Conservation (phyloP, 2,888 invertebrate genomes). For the Merodon equestris region DNA sequence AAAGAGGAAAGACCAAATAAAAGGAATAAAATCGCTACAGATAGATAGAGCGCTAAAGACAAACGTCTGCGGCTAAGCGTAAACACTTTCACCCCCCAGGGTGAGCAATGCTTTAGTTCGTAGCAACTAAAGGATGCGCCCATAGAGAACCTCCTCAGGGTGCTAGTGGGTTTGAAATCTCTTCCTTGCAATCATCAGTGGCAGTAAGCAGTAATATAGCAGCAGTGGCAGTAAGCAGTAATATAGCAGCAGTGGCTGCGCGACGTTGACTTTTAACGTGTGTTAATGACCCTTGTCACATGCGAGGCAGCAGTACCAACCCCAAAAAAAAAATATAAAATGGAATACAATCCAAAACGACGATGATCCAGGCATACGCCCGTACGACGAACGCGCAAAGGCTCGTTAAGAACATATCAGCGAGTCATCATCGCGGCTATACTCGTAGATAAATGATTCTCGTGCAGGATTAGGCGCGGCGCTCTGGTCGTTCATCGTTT, state of each 20-base stretch:
- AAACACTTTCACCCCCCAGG: conserved; percentile 55
- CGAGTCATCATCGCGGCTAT: conserved; percentile 65
- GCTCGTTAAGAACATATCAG: conserved; percentile 68
- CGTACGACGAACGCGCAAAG: conserved; percentile 37
- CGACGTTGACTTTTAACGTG: conserved; percentile 60
- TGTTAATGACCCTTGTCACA: conserved; percentile 69
- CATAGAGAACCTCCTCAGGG: conserved; percentile 22
- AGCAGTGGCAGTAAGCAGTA: conserved; percentile 43
- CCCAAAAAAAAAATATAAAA: conserved; percentile 4
- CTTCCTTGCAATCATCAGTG: conserved; percentile 60
- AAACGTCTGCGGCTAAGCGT: conserved; percentile 64
- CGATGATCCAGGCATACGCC: conserved; percentile 27
- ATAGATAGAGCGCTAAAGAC: too few relatives aligned
- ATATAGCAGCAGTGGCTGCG: conserved; percentile 31
- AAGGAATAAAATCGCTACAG: too few relatives aligned
- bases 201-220: conserved; percentile 47
- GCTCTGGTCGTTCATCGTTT: conserved; percentile 43
- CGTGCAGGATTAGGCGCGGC: conserved; percentile 68
- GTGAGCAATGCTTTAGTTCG: conserved; percentile 4
- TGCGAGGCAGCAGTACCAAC: conserved; percentile 49
- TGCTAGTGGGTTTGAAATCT: conserved; percentile 36
- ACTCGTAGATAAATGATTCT: conserved; percentile 68
- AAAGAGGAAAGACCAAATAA: conserved; percentile 39
- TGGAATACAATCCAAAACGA: conserved; percentile 18
- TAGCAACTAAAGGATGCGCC: background rate